Conservation (phyloP, 1,140 invertebrate genomes). For the Diuraphis noxia region DNA sequence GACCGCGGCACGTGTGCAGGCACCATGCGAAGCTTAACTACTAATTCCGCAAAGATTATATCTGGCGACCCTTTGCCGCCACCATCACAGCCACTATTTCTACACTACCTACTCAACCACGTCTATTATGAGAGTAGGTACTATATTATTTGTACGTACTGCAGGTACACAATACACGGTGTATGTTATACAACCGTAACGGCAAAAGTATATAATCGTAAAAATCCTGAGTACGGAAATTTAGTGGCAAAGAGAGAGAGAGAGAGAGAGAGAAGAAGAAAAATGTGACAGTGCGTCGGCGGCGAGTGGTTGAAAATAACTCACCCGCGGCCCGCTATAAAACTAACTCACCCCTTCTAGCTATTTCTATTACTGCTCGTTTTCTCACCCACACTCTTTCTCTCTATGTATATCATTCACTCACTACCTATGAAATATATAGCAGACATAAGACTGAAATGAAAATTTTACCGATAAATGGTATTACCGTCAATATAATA, state of each 20-base stretch:
- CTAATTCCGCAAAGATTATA: background rate
- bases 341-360: background rate
- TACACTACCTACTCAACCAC: background rate
- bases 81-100: background rate
- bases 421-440: background rate
- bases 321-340: background rate
- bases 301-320: background rate
- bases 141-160: background rate
- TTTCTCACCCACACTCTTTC: too few species aligned
- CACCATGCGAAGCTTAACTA: background rate
- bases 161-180: background rate
- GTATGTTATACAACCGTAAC: background rate
- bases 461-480: constrained; percentile 6
- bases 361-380: background rate
- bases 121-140: background rate
- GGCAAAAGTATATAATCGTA: background rate
- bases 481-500: background rate
- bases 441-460: background rate
- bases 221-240: background rate
- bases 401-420: background rate
- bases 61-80: background rate
- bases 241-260: background rate
- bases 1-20: background rate
- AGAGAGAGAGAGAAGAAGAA: background rate
- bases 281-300: background rate